Evolutionary conservation across 2,797 vertebrate genomes (phyloP), one percentile per base, ranked within the genome.

Genomic region (Rhinatrema bivittatum): DNA sequence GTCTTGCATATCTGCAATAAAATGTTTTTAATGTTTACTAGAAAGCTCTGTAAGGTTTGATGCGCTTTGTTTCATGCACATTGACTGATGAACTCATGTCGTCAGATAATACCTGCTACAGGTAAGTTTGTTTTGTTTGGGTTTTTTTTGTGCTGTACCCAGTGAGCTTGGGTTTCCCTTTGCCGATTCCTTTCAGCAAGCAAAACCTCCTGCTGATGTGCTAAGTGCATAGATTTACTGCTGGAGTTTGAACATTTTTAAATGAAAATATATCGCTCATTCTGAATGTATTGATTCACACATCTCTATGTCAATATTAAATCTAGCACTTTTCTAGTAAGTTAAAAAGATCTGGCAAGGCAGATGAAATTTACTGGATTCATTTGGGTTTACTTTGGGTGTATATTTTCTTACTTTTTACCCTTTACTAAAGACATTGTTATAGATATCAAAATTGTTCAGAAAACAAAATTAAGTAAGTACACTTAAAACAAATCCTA

Each of bases 231-330:
- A 81, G 93, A 96, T 95, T 93, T 94, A 81, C 87, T 92, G 89
- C 86, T 90, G 80, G 79, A 87, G 83, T 90, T 88, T 89, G 86
- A 95, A 84, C 84, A 86, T 88, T 91, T 94, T 93, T 87, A 96
- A 97, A 96, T 98, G 94, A 97, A 95, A 97, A 97, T 96, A 91
- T 91, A 95, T 97, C 81, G 80, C 91, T 88, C 85, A 86, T 91
- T 94, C 87, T 89, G 85, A 82, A 87, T 90, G 74, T 94, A 97
- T 97, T 91, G 93, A 98, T 95, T 85, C 79, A 80, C 62, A 73
- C 86, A 82, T 89, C 83, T 84, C 79, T 91, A 60, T 93, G 90
- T 94, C 95, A 93, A 93, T 97, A 94, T 85, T 83, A 90, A 88
- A 79, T 90, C 81, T 74, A 79, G 83, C 62, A 84, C 84, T 93